Base-by-base conservation (phyloP, 37 sponge, comb jelly and placozoan species). In the Halisarca cf. caerulea region DNA sequence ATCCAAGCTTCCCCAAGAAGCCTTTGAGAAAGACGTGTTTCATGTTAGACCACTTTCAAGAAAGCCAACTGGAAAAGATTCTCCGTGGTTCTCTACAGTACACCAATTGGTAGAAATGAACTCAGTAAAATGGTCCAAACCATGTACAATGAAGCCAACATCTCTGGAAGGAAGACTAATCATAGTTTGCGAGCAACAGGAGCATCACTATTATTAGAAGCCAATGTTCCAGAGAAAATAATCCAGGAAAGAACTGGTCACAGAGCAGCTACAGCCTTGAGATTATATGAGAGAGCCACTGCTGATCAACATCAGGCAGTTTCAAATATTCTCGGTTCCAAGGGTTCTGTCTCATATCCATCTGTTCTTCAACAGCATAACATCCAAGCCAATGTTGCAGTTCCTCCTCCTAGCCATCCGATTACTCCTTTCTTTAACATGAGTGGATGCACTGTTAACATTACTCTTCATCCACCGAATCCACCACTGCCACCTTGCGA, bases 191-290 rank as follows among this genome's bases (percentile, higher is more conserved):
- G 69, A 68, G 69, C 69, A 32, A 68, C 69, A 8, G 69, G 69
- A 27, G 28, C 28, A 27, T 68, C 69, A 32, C 69, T 27, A 27
- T 32, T 68, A 33, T 68, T 32, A 18, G 28, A 30, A 17, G n/a
- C 69, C n/a, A 4, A 33, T 34, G 69, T 68, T 32, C 69, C 69
- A 32, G 69, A 68, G 28, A 68, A 68, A 34, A 17, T 68, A 18
- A 68, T 68, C 27, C 2, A 32, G 69, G 69, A 68, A 34, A 68
- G 69, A 34, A 32, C 69, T 68, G 69, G 69, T 32, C 69, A 68
- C 28, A n/a, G n/a, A n/a, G n/a, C n/a, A n/a, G n/a, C n/a, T n/a
- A n/a, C n/a, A n/a, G n/a, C n/a, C n/a, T n/a, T n/a, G n/a, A n/a
- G n/a, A n/a, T 27, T 17, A 27, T 68, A 68, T 68, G 69, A 68